A percentile compares a stretch with the other conserved stretches of the same genome.
These are phyloP conservation scores for Upupa epops DNA, from an alignment of 2,113 vertebrate genomes.

Conservation along the genomic window DNA sequence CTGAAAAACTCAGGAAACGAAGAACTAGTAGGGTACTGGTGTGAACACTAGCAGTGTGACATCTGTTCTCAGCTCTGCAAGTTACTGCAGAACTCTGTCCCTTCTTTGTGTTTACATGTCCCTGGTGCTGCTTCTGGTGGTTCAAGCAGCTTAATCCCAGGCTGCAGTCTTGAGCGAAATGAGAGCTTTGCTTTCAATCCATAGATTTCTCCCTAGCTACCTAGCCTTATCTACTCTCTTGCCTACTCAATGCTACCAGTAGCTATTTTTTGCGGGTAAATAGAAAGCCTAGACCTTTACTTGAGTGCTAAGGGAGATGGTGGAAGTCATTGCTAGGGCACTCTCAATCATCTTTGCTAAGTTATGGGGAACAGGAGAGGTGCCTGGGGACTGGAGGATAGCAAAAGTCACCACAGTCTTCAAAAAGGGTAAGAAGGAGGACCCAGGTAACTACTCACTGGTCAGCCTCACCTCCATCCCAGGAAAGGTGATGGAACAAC, in stretches of 20 bases:
- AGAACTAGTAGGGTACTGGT: background rate
- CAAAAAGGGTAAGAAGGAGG: no score
- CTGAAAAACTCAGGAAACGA: background rate
- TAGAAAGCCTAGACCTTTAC: background rate
- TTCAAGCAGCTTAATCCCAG: background rate
- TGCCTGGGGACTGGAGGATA: no score
- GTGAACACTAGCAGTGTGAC: background rate
- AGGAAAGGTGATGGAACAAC: no score
- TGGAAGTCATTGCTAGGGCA: no score
- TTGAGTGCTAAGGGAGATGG: no score
- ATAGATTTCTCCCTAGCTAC: background rate
- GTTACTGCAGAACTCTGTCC: background rate
- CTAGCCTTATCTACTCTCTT: background rate
- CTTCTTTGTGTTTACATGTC: rapidly evolving
- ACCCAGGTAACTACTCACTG: no score
- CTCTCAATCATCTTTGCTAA: no score
- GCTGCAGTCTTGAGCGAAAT: background rate
- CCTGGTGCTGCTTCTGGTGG: background rate
- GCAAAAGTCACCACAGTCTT: no score
- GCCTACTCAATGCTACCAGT: background rate
- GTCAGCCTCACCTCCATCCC: no score
- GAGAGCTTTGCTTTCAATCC: background rate
- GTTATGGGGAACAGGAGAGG: no score
- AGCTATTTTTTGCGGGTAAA: background rate
- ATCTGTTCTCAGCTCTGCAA: background rate